Evolutionary conservation across 2,113 vertebrate species (phyloP).

Genomic region (Myotis brandtii): DNA sequence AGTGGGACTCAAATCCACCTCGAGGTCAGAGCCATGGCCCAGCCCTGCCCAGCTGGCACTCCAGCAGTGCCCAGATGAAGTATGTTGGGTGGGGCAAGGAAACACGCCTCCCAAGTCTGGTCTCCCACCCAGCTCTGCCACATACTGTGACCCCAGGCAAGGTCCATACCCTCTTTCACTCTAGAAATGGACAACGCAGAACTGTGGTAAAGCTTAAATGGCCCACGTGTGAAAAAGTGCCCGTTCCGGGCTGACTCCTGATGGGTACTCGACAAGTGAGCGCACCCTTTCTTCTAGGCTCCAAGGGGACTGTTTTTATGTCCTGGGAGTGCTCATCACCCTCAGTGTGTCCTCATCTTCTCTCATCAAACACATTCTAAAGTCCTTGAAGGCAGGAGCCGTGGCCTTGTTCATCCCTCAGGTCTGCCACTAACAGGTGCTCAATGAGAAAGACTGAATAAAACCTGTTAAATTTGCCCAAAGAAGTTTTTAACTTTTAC

Average conservation of each 20-base stretch:
- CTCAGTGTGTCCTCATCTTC: background rate
- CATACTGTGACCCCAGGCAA: background rate
- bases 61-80: background rate
- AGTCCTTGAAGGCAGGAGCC: background rate
- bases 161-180: background rate
- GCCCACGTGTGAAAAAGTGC: background rate
- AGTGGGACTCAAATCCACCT: background rate
- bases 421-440: background rate
- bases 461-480: background rate
- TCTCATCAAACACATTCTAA: background rate
- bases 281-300: background rate
- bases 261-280: background rate
- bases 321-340: accelerated
- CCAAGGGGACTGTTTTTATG: too few relatives aligned
- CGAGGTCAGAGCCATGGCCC: background rate
- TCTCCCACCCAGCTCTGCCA: background rate
- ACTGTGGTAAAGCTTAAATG: background rate
- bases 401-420: background rate
- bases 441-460: background rate
- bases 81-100: background rate
- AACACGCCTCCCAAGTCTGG: background rate
- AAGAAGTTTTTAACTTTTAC: background rate
- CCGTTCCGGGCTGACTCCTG: background rate
- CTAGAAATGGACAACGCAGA: background rate
- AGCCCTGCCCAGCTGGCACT: too few relatives aligned